These are phyloP conservation scores for Panurus biarmicus DNA, from an alignment of 2,113 vertebrate genomes.

Conservation along the genomic window DNA sequence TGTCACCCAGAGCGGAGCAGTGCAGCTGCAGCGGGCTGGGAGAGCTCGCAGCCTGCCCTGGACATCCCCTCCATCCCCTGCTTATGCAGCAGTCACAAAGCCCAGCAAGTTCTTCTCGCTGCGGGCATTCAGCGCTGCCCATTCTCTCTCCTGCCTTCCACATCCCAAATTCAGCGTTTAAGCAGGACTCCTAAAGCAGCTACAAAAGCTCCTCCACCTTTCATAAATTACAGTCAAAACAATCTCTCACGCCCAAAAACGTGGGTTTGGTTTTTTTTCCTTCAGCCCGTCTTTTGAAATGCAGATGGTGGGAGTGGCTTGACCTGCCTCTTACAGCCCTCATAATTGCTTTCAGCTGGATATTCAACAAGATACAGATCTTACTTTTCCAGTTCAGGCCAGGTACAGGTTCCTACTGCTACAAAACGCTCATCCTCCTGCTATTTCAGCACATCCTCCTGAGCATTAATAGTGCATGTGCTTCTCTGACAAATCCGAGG, in stretches of 20 bases:
- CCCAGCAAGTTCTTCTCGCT: neutral
- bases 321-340: neutral
- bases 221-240: neutral
- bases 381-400: neutral
- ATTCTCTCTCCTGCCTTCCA: neutral
- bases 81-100: neutral
- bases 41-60: neutral
- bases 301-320: neutral
- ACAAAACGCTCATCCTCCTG: neutral
- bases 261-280: neutral
- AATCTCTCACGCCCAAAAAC: neutral
- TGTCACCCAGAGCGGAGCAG: fast-evolving
- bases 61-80: neutral
- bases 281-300: neutral
- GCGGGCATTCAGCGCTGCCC: neutral
- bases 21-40: neutral
- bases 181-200: neutral
- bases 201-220: neutral
- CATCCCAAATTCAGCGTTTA: neutral
- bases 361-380: neutral
- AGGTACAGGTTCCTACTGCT: neutral
- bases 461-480: fast-evolving
- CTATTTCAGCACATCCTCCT: neutral
- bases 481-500: neutral
- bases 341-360: neutral